Base-by-base conservation (phyloP, 2,113 vertebrate species). In the Perca schrenkii region DNA sequence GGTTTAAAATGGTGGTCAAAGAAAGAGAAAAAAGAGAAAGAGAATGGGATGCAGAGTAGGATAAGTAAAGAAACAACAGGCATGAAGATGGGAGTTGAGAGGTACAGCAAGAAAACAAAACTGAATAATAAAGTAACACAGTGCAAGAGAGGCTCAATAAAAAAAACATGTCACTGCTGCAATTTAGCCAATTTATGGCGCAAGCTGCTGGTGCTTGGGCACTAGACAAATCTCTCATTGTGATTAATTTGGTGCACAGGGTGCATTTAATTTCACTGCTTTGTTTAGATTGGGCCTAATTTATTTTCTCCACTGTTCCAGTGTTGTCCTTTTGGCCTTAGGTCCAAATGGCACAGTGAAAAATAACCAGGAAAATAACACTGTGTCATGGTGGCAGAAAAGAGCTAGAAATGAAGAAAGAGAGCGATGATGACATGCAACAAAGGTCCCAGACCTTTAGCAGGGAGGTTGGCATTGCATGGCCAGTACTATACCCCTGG, bases 11-110 rank as follows among this genome's bases (percentile, higher is more conserved):
- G n/a, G 14, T 19, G 28, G 19, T 43, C 43, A 58, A 1, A 52
- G 11, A 11, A 65, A 25, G 14, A 46, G 31, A 31, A 31, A 4
- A 31, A 21, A 21, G 47, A 63, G 28, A 62, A 73, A 25, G 17
- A 46, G 49, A 52, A 8, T 4, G 8, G 49, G 14, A 69, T 56
- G 40, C 49, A 74, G 40, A 63, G 81, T 6, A 8, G 53, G 52
- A 75, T 71, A 53, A 53, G 61, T 75, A 68, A 67, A 84, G 56
- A 62, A 73, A 74, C 56, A 77, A 66, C 53, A 4, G 58, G 52
- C 10, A 46, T 11, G 3, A 34, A 15, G 14, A 67, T 16, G 17
- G 46, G 34, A 73, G 15, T 40, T 22, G 21, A 66, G n/a, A 47
- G 17, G 13, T 43, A 62, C 22, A 19, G 62, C 15, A 66, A 19